phyloP scores from a whole-genome alignment of 1,140 invertebrate species.

The Zaprionus ornatus region DNA sequence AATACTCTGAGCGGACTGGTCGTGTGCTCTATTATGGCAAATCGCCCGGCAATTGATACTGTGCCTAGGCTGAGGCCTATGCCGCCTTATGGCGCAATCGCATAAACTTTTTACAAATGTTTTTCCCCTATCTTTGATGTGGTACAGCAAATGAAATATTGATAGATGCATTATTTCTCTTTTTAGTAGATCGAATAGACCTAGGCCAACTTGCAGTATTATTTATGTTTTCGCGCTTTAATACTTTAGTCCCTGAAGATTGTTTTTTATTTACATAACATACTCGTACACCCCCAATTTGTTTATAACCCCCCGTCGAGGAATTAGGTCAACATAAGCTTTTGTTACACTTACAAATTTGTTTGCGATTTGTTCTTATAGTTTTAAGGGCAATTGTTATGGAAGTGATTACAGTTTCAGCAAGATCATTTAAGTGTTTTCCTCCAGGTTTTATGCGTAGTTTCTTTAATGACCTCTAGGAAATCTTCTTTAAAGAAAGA shows the following conservation, averaged over 20 bases:
- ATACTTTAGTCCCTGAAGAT: neutral
- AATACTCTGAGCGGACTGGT: neutral
- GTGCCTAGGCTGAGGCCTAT: neutral
- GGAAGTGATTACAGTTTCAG: conserved; percentile 34
- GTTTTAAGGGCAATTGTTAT: conserved; percentile 12
- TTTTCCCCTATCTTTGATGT: conserved; percentile 17
- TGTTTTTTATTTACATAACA: conserved; percentile 6
- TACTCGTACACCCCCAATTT: conserved; percentile 4
- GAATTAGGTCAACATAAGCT: conserved; percentile 55
- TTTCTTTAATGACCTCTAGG: neutral
- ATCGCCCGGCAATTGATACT: conserved; percentile 14
- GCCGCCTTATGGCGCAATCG: conserved; percentile 30
- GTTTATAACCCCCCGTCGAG: conserved; percentile 45
- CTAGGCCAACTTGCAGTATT: conserved; percentile 4
- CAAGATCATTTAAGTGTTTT: conserved; percentile 20
- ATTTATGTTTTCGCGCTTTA: neutral
- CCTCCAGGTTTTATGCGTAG: neutral
- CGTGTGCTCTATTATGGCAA: conserved; percentile 18
- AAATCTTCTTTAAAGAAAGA: neutral
- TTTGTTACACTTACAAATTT: conserved; percentile 36
- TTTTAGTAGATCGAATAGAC: neutral
- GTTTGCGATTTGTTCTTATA: conserved; percentile 27
- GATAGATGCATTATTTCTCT: conserved; percentile 1
- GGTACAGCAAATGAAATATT: neutral
- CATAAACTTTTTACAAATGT: neutral